A percentile compares a stretch with the other conserved stretches of the same genome.
Conservation (phyloP, 2,113 vertebrate genomes). For the Dipodomys stephensi region DNA sequence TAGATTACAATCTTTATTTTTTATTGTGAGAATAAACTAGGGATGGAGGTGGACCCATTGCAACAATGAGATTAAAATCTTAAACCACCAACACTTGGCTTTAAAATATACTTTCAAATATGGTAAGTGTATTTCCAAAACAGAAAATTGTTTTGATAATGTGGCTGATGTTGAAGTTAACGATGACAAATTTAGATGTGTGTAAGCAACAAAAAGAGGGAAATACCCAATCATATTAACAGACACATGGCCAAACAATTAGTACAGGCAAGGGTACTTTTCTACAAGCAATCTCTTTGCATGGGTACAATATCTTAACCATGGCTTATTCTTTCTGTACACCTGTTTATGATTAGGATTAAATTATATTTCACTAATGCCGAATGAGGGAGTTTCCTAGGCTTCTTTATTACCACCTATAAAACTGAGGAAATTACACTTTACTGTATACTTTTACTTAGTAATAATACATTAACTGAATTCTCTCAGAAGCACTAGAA, state of each 20-base stretch:
- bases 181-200: slow-evolving; percentile 17
- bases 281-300: not conserved
- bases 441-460: slow-evolving; percentile 57
- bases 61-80: too few species aligned
- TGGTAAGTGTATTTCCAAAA: not conserved
- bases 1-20: too few species aligned
- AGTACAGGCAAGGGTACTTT: not conserved
- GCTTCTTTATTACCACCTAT: slow-evolving; percentile 38
- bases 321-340: slow-evolving; percentile 50
- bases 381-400: not conserved
- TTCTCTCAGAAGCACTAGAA: not conserved
- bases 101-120: too few species aligned
- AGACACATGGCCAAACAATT: not conserved
- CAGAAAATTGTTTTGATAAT: not conserved
- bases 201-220: too few species aligned
- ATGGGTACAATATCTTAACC: slow-evolving; percentile 69
- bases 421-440: slow-evolving; percentile 54
- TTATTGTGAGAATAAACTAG: too few species aligned
- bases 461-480: slow-evolving; percentile 43
- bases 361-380: slow-evolving; percentile 68
- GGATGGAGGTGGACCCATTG: too few species aligned
- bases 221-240: not conserved
- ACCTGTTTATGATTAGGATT: slow-evolving; percentile 70
- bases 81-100: too few species aligned
- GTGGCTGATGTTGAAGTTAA: slow-evolving; percentile 52